Evolutionary conservation across 2,888 invertebrate genomes (phyloP).

Genomic region (Cantharis nigra): DNA sequence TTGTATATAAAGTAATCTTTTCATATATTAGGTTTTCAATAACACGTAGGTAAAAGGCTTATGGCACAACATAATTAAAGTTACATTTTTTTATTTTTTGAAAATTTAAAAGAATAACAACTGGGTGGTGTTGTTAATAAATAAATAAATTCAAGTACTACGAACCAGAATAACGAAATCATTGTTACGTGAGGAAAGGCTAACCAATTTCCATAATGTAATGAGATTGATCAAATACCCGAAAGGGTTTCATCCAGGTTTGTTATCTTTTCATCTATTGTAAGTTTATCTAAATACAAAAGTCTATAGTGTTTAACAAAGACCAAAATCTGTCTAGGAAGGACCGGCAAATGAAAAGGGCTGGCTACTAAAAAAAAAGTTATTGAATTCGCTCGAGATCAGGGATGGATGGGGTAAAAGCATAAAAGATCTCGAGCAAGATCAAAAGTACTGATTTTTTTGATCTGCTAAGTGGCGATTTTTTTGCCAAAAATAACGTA

Average conservation of each 20-base stretch:
- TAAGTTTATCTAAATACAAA: conserved; percentile 41
- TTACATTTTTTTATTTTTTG: background rate
- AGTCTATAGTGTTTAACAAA: conserved; percentile 39
- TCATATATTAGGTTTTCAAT: background rate
- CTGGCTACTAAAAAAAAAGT: conserved; percentile 35
- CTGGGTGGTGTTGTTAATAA: background rate
- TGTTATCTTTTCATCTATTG: conserved; percentile 44
- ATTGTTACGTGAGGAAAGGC: conserved; percentile 29
- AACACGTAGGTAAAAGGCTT: background rate
- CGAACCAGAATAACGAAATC: conserved; percentile 3
- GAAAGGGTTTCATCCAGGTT: conserved; percentile 45
- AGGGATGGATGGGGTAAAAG: conserved; percentile 33
- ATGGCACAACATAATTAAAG: background rate
- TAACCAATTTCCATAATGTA: conserved; percentile 50
- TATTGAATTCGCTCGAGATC: conserved; percentile 37
- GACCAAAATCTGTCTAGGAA: conserved; percentile 23
- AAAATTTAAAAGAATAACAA: background rate
- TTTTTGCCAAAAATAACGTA: background rate
- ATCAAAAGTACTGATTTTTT: conserved; percentile 17
- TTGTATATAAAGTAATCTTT: background rate
- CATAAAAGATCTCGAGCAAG: conserved; percentile 15
- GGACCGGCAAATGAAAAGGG: conserved; percentile 32
- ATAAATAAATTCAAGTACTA: background rate
- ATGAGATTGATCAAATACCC: conserved; percentile 48
- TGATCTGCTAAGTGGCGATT: background rate